Evolutionary conservation across 2,888 invertebrate genomes (phyloP).

Genomic region (Odontocerum albicorne): DNA sequence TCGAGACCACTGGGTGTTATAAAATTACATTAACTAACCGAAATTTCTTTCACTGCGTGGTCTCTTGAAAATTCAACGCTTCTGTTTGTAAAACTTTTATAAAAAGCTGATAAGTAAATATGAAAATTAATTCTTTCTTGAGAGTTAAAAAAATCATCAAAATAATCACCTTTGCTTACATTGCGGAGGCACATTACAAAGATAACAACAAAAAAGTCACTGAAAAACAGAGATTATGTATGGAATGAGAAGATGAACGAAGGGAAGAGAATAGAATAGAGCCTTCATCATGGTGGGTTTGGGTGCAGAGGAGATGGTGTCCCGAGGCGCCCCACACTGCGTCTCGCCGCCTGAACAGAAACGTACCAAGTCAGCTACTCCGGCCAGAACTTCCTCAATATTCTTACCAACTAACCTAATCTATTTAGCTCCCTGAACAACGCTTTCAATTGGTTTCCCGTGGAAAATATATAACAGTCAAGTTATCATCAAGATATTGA

Average conservation of each 20-base stretch:
- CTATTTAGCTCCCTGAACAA: constrained; percentile 26
- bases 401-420: constrained; percentile 8
- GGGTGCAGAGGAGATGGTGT: not conserved
- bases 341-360: constrained; percentile 33
- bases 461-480: too few species aligned
- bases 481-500: too few species aligned
- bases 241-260: constrained; percentile 10
- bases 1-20: too few species aligned
- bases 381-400: constrained; percentile 19
- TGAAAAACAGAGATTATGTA: constrained; percentile 5
- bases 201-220: constrained; percentile 7
- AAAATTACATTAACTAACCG: too few species aligned
- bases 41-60: too few species aligned
- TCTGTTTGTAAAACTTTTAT: too few species aligned
- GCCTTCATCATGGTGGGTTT: constrained; percentile 7
- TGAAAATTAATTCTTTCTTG: too few species aligned
- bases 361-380: constrained; percentile 33
- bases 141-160: too few species aligned
- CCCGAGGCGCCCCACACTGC: not conserved
- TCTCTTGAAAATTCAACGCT: too few species aligned
- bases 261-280: constrained; percentile 9
- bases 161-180: constrained; percentile 27
- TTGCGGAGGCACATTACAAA: constrained; percentile 19
- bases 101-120: too few species aligned
- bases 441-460: too few species aligned